These are phyloP conservation scores for Caenorhabditis virilis DNA, from an alignment of 2,888 invertebrate species.

Conservation along the genomic window DNA sequence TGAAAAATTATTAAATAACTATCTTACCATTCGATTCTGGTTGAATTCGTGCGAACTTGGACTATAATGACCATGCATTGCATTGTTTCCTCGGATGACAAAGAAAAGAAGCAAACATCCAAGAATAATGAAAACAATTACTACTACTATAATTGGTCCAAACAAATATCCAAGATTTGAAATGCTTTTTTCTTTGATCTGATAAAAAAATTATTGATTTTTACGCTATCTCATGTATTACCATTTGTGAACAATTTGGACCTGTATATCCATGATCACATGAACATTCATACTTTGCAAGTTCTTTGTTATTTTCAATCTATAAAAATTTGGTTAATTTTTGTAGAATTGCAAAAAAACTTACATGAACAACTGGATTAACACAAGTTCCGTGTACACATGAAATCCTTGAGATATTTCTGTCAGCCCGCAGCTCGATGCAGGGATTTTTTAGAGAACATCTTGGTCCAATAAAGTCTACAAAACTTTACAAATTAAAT, in stretches of 20 bases:
- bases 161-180: constrained; percentile 55
- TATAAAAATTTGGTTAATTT: constrained; percentile 6
- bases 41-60: constrained; percentile 55
- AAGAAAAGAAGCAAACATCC: constrained; percentile 62
- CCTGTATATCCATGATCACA: constrained; percentile 62
- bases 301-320: constrained; percentile 48
- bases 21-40: constrained; percentile 54
- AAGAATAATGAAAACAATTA: constrained; percentile 57
- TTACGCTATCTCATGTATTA: background rate
- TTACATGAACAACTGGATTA: constrained; percentile 44
- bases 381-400: constrained; percentile 55
- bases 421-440: constrained; percentile 50
- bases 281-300: constrained; percentile 59
- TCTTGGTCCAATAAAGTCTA: constrained; percentile 47
- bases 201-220: constrained; percentile 6
- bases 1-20: too few species aligned
- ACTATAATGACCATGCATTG: constrained; percentile 63
- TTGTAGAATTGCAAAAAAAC: constrained; percentile 3
- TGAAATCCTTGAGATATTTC: constrained; percentile 43
- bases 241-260: constrained; percentile 51
- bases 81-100: constrained; percentile 58
- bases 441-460: constrained; percentile 62
- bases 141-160: constrained; percentile 54
- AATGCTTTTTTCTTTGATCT: constrained; percentile 49
- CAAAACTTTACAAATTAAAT: constrained; percentile 12